Evolutionary conservation across 2,797 vertebrate genomes (phyloP).

Genomic region (Cyprinodon diabolis): DNA sequence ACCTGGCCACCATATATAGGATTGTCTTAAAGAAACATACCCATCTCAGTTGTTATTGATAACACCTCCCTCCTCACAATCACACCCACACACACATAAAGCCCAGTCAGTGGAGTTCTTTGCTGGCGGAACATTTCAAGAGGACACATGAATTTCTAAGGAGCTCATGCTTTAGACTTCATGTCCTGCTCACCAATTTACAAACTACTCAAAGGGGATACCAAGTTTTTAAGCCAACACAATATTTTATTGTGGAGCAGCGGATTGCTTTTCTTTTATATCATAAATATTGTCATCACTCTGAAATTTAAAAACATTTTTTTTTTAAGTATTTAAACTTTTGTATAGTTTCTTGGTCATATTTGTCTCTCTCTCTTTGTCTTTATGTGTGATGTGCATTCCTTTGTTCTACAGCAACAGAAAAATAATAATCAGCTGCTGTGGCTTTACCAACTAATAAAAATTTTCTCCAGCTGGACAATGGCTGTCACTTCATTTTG

Average conservation of each 20-base stretch:
- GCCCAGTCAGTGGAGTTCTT: slow-evolving; percentile 19
- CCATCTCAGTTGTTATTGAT: slow-evolving; percentile 92
- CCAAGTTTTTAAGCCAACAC: no score
- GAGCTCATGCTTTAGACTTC: slow-evolving; percentile 13
- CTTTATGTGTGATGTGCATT: not conserved
- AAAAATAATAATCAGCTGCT: no score
- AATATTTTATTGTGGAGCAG: not conserved
- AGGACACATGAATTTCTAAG: slow-evolving; percentile 25
- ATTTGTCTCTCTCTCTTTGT: not conserved
- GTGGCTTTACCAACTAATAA: no score
- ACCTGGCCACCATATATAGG: slow-evolving; percentile 94
- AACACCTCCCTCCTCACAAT: slow-evolving; percentile 58
- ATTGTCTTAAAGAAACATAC: slow-evolving; percentile 96
- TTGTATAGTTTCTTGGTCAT: not conserved
- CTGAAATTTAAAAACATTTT: not conserved
- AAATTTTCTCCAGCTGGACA: no score
- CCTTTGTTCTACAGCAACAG: no score
- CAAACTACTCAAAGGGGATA: no score
- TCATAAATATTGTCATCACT: no score
- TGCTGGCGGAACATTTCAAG: slow-evolving; percentile 19
- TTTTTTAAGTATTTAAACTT: no score
- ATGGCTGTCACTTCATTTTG: no score
- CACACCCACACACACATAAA: slow-evolving; percentile 32
- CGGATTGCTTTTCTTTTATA: not conserved
- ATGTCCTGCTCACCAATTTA: not conserved